phyloP scores from a whole-genome alignment of 2,797 vertebrate genomes.

The Onychomys torridus region DNA sequence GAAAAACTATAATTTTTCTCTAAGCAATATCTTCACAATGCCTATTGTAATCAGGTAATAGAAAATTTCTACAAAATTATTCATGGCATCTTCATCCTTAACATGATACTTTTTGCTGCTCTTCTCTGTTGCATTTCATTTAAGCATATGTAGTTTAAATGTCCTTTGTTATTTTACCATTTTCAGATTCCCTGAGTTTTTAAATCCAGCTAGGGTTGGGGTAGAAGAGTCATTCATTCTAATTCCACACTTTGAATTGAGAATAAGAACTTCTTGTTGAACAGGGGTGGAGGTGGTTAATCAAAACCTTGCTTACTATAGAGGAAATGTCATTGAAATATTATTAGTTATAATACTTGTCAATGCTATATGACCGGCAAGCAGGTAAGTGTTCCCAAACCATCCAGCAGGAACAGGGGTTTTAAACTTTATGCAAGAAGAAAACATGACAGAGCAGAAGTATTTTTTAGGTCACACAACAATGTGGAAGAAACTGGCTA shows the following conservation, averaged over 20 bases:
- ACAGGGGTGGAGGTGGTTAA: neutral
- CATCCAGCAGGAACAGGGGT: neutral
- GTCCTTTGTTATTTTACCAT: neutral
- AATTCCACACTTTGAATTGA: slow-evolving; percentile 48
- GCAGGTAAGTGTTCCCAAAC: neutral
- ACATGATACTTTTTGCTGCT: neutral
- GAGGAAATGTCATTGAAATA: slow-evolving; percentile 17
- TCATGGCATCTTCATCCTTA: neutral
- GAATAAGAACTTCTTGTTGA: slow-evolving; percentile 34
- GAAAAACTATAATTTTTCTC: slow-evolving; percentile 52
- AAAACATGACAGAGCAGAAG: neutral
- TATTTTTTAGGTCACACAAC: neutral
- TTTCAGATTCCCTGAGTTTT: slow-evolving; percentile 23
- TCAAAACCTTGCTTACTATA: slow-evolving; percentile 9
- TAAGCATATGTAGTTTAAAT: neutral
- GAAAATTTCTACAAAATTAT: slow-evolving; percentile 28
- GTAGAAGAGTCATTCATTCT: slow-evolving; percentile 29
- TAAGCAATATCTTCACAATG: neutral
- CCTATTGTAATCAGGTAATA: neutral
- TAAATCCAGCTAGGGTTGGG: neutral
- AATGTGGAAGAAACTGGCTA: neutral
- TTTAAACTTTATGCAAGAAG: slow-evolving; percentile 41
- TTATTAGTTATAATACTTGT: slow-evolving; percentile 2
- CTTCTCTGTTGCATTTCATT: neutral
- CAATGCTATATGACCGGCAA: neutral